Evolutionary conservation across 2,797 vertebrate species (phyloP), one percentile per base, ranked within the genome.

Genomic region (Siniperca obscura): DNA sequence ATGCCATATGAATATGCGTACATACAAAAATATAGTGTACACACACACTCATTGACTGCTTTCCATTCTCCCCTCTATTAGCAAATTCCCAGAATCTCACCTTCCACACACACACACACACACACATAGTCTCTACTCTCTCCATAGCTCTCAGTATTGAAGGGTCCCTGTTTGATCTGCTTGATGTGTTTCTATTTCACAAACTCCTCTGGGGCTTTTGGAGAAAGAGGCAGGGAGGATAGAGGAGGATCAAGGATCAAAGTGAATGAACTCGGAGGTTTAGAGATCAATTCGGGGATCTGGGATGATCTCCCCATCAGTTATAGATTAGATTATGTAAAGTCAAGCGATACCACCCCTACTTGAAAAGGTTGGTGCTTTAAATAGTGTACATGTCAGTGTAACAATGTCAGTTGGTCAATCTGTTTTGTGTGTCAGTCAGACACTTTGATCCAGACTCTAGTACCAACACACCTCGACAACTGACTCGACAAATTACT

Each of bases 131-230:
- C 10, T 38, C 21, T 50, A 34, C 61, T 59, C 64, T 76, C 56
- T 70, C 8, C 4, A 16, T 55, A 57, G 42, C 70, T 70, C 72
- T 67, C 36, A 0, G 74, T 65, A 77, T 30, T 57, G 70, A 74
- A 65, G 50, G 69, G 57, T 64, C 62, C 10, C 42, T 19, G 79
- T 86, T 89, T 87, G 75, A 89, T 87, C 75, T 80, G 59, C 62
- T 64, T 73, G 73, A 74, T 77, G 62, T 72, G 70, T 87, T 80
- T 84, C 76, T 75, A 50, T 72, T 87, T 81, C 66, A 59, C 69
- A 42, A 57, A 70, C 81, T 73, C 62, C 61, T 82, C 68, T 50
- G 78, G 34, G 82, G 56, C 52, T 80, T 74, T 76, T 38, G n/a
- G 50, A 83, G 21, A 17, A 65, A 59, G 72, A 53, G 66, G 46